These are phyloP conservation scores for Apostichopus japonicus DNA, from an alignment of 35 echinoderm and acorn worm species.

Conservation along the genomic window DNA sequence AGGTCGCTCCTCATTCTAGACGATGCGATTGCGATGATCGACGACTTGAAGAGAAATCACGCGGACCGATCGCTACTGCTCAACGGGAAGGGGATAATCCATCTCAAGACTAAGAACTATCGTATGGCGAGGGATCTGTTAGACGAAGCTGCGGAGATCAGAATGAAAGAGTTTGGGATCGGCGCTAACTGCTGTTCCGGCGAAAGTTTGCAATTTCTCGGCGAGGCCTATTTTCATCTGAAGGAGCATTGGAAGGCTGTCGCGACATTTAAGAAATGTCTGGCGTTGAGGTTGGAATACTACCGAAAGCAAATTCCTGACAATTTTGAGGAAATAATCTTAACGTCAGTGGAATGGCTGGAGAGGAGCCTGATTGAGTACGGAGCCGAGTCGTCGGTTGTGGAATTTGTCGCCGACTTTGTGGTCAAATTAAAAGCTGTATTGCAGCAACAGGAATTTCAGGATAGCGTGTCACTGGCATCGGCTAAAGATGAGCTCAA, in stretches of 20 bases:
- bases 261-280: conserved; percentile 24
- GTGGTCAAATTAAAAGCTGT: neutral
- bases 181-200: conserved; percentile 29
- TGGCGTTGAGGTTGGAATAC: neutral
- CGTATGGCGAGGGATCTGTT: neutral
- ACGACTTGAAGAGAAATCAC: conserved; percentile 30
- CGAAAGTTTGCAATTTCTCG: conserved; percentile 15
- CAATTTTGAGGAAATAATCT: conserved; percentile 9
- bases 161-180: conserved; percentile 35
- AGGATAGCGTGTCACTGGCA: neutral
- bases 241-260: neutral
- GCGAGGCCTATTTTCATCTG: conserved; percentile 21
- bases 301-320: conserved; percentile 3
- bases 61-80: conserved; percentile 37
- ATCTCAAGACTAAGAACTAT: conserved; percentile 9
- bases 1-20: conserved; percentile 45
- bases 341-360: neutral
- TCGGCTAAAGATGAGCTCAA: neutral
- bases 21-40: conserved; percentile 29
- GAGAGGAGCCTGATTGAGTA: conserved; percentile 9
- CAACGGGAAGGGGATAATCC: conserved; percentile 25
- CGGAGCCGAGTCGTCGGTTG: neutral
- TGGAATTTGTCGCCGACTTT: conserved; percentile 13
- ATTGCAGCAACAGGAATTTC: neutral
- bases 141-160: neutral